A percentile compares a stretch with the other conserved stretches of the same genome.
Conservation (phyloP, 2,888 invertebrate species). For the Cerastis rubricosa region DNA sequence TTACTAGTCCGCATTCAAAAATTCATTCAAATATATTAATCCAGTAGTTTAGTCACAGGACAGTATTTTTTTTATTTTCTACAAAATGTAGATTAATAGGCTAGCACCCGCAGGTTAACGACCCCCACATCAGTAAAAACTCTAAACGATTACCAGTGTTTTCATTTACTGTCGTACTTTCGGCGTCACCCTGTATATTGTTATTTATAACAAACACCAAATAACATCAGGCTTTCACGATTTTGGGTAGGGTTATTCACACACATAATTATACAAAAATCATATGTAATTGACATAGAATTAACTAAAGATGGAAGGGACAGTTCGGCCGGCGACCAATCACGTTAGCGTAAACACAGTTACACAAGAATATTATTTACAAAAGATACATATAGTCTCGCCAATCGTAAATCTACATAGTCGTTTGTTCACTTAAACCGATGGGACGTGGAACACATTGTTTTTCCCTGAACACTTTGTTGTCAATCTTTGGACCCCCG, state of each 20-base stretch:
- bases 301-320: constrained; percentile 30
- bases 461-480: constrained; percentile 46
- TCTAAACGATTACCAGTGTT: too few relatives aligned
- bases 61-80: too few relatives aligned
- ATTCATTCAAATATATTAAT: too few relatives aligned
- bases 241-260: constrained; percentile 22
- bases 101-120: too few relatives aligned
- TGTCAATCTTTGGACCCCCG: background rate
- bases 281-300: constrained; percentile 44
- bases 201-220: constrained; percentile 21
- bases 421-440: constrained; percentile 31
- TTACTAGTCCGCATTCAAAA: too few relatives aligned
- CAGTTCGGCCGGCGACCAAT: constrained; percentile 29
- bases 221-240: constrained; percentile 8
- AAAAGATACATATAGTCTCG: constrained; percentile 37
- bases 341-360: constrained; percentile 19
- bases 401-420: constrained; percentile 29
- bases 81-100: too few relatives aligned
- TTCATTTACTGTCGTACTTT: too few relatives aligned
- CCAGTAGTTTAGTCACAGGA: too few relatives aligned
- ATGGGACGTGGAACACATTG: constrained; percentile 29
- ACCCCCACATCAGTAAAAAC: too few relatives aligned
- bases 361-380: constrained; percentile 56
- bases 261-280: constrained; percentile 36
- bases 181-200: background rate